Conservation (phyloP, 2,888 invertebrate species). For the Brassicogethes aeneus region DNA sequence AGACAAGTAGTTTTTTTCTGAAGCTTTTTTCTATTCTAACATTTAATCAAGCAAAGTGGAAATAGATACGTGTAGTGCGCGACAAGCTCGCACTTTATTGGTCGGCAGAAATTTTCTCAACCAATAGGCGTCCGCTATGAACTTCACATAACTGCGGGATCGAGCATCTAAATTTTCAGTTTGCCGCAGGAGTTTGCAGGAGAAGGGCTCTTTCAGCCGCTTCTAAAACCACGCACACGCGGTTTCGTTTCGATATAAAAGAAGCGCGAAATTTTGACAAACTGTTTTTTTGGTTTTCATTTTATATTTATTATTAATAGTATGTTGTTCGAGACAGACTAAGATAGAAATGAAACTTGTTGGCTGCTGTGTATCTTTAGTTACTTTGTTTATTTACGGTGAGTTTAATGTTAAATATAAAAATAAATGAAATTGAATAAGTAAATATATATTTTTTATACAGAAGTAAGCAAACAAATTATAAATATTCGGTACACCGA, state of each 20-base stretch:
- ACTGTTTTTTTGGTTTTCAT: not conserved
- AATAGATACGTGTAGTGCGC: slow-evolving; percentile 21
- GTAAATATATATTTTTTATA: too few relatives aligned
- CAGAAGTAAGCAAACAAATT: too few relatives aligned
- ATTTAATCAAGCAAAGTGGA: not conserved
- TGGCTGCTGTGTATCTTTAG: slow-evolving; percentile 16
- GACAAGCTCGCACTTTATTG: slow-evolving; percentile 29
- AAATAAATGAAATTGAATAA: too few relatives aligned
- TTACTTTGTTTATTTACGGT: slow-evolving; percentile 20
- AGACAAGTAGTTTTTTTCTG: too few relatives aligned
- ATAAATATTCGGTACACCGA: too few relatives aligned
- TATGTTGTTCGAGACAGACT: too few relatives aligned
- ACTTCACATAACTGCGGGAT: slow-evolving; percentile 15
- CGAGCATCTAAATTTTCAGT: slow-evolving; percentile 21
- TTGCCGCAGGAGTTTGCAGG: slow-evolving; percentile 17
- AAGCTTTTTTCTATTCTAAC: too few relatives aligned
- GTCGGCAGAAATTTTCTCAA: slow-evolving; percentile 25
- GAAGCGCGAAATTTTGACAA: slow-evolving; percentile 1
- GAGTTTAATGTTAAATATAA: too few relatives aligned
- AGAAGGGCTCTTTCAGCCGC: slow-evolving; percentile 10
- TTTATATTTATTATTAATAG: not conserved
- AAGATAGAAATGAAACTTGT: slow-evolving; percentile 15
- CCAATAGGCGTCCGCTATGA: slow-evolving; percentile 28
- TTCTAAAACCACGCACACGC: slow-evolving; percentile 15
- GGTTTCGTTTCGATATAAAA: slow-evolving; percentile 3